Evolutionary conservation across 2,888 invertebrate genomes (phyloP).

Genomic region (Gnatocerus cornutus): DNA sequence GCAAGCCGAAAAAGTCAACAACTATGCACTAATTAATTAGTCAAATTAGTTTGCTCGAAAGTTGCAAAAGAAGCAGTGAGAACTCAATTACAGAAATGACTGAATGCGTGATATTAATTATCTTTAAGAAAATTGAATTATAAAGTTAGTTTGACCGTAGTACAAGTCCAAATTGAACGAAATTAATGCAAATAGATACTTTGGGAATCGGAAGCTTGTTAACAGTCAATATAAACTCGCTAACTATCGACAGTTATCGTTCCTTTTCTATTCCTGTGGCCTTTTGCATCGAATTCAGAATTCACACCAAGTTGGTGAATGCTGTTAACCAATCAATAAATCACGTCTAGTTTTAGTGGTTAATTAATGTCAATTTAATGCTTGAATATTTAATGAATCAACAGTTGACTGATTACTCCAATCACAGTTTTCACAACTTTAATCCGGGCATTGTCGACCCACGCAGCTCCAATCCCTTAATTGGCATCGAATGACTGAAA

Average conservation of each 20-base stretch:
- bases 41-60: too few species aligned
- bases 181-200: background rate
- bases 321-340: slow-evolving; percentile 11
- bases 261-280: background rate
- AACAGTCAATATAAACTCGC: background rate
- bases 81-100: too few species aligned
- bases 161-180: background rate
- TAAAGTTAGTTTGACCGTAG: background rate
- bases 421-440: slow-evolving; percentile 25
- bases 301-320: background rate
- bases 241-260: slow-evolving; percentile 4
- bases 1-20: too few species aligned
- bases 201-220: background rate
- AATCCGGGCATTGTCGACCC: background rate
- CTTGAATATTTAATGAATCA: slow-evolving; percentile 39
- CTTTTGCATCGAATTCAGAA: background rate
- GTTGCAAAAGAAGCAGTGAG: too few species aligned
- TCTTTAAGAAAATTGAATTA: background rate
- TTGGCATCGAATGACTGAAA: background rate
- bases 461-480: background rate
- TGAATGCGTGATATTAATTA: background rate
- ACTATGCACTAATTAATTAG: too few species aligned
- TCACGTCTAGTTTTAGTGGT: slow-evolving; percentile 14
- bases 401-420: slow-evolving; percentile 37
- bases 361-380: slow-evolving; percentile 40